Percentiles rank a stretch among this genome's conserved stretches.
Conservation (phyloP, 1,140 invertebrate genomes). For the Chrysomallon squamiferum region DNA sequence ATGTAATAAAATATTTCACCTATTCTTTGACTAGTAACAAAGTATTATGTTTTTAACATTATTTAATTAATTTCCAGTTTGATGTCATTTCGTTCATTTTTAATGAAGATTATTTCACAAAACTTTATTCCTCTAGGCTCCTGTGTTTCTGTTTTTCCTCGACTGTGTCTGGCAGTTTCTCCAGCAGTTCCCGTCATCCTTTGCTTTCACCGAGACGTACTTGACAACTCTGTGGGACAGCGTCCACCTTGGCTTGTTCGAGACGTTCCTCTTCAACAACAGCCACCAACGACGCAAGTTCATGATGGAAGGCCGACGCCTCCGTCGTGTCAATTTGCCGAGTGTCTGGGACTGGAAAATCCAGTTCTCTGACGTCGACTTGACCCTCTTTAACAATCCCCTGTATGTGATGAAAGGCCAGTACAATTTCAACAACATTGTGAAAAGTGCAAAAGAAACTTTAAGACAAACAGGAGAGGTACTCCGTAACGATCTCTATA, state of each 20-base stretch:
- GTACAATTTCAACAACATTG: conserved; percentile 18
- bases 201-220: conserved; percentile 93
- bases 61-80: too few species aligned
- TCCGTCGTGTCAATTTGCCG: conserved; percentile 36
- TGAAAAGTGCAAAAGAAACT: conserved; percentile 10
- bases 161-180: conserved; percentile 93
- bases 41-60: too few species aligned
- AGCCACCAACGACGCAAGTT: conserved; percentile 60
- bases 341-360: conserved; percentile 57
- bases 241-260: conserved; percentile 84
- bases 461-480: conserved; percentile 9
- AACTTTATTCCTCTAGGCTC: too few species aligned
- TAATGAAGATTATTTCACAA: too few species aligned
- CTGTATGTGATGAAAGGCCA: conserved; percentile 42
- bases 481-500: conserved; percentile 25
- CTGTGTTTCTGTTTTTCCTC: conserved; percentile 87
- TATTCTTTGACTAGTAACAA: too few species aligned
- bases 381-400: conserved; percentile 59
- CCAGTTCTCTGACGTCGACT: conserved; percentile 49
- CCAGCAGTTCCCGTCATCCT: conserved; percentile 84
- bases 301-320: conserved; percentile 53
- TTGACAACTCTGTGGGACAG: conserved; percentile 90
- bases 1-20: too few species aligned
- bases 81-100: too few species aligned
- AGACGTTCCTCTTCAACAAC: conserved; percentile 90